phyloP scores from a whole-genome alignment of 2,113 vertebrate species.

The Paramormyrops kingsleyae region DNA sequence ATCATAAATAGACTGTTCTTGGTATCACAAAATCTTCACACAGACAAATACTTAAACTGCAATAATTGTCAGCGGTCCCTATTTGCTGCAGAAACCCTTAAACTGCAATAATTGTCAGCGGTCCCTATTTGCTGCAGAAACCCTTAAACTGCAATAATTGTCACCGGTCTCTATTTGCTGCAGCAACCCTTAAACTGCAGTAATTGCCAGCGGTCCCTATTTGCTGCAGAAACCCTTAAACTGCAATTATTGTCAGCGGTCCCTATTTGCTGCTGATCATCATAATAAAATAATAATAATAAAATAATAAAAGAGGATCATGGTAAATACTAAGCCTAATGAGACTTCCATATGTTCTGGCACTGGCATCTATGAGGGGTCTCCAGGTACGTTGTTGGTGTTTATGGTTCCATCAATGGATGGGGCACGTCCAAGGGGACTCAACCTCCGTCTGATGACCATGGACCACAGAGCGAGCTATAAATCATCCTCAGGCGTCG shows the following conservation, averaged over 20 bases:
- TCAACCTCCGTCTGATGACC: background rate
- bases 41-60: background rate
- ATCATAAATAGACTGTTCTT: background rate
- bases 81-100: background rate
- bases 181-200: background rate
- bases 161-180: slow-evolving; percentile 29
- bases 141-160: background rate
- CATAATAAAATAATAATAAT: slow-evolving; percentile 28
- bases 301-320: slow-evolving; percentile 28
- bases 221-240: background rate
- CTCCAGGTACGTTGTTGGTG: background rate
- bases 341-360: slow-evolving; percentile 37
- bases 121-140: slow-evolving; percentile 19
- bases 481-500: background rate
- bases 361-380: background rate
- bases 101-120: slow-evolving; percentile 18
- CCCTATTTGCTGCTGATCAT: slow-evolving; percentile 11
- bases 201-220: slow-evolving; percentile 27
- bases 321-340: slow-evolving; percentile 5
- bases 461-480: background rate
- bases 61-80: slow-evolving; percentile 24
- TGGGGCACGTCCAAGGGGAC: background rate
- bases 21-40: background rate
- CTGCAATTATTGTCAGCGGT: slow-evolving; percentile 22
- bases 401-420: background rate